A percentile compares a stretch with the other conserved stretches of the same genome.
These are phyloP conservation scores for Drosophila ambigua DNA, from an alignment of 1,140 invertebrate genomes.

Conservation along the genomic window DNA sequence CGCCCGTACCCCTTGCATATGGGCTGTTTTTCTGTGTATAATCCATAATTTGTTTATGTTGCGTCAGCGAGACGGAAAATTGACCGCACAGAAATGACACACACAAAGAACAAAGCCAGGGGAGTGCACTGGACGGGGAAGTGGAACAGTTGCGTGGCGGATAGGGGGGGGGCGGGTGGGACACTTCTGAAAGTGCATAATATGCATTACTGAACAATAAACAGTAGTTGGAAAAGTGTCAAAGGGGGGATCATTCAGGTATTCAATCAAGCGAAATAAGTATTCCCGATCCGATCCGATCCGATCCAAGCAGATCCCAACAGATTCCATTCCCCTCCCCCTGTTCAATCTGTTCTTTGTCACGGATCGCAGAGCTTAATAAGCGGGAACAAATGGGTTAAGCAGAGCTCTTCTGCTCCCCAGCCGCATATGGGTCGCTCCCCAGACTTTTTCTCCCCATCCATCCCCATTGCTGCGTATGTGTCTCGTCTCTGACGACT, in stretches of 20 bases:
- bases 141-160: conserved; percentile 9
- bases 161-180: background rate
- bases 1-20: conserved; percentile 15
- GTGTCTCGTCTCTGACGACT: conserved; percentile 36
- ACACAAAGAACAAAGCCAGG: conserved; percentile 37
- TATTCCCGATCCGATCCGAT: conserved; percentile 15
- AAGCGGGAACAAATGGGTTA: conserved; percentile 42
- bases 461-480: background rate
- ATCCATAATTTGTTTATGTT: conserved; percentile 67
- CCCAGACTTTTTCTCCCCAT: conserved; percentile 7
- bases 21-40: conserved; percentile 37
- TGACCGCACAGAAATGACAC: conserved; percentile 69
- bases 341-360: conserved; percentile 27
- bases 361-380: conserved; percentile 31
- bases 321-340: too few species aligned
- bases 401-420: conserved; percentile 7
- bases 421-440: background rate
- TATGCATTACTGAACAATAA: too few species aligned
- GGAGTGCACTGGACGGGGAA: background rate
- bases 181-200: too few species aligned
- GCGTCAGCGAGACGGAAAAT: conserved; percentile 75
- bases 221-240: too few species aligned
- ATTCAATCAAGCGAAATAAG: background rate
- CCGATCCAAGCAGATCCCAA: conserved; percentile 1
- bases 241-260: too few species aligned